Base-by-base conservation (phyloP, 1,140 invertebrate genomes). In the Drosophila gunungcola region DNA sequence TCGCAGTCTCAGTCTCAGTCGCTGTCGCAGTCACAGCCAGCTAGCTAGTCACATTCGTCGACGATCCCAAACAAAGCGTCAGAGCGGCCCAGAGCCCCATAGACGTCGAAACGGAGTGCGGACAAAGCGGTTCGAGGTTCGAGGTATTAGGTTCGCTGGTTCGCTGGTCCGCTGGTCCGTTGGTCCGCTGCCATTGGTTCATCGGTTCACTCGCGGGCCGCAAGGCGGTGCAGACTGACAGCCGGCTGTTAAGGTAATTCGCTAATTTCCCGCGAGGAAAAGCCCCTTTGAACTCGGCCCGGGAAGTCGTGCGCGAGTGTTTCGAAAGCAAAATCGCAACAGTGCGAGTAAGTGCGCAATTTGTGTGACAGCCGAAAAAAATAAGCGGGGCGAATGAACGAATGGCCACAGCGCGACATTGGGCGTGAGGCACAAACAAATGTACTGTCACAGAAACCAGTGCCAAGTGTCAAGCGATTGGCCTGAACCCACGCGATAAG, bases 11-110 rank as follows among this genome's bases (percentile, higher is more conserved):
- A 57, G 58, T 70, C 42, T 10, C 34, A 41, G 73, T 43, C 48
- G 51, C 62, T 53, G 60, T 78, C 49, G 16, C 34, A 45, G 70
- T 55, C 68, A 63, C 56, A 48, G 68, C 51, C 34, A 41, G 56
- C 32, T 49, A 58, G 45, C 56, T 42, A 57, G 73, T 52, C 61
- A 52, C 73, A 55, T 76, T 76, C 73, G 62, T 41, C 60, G 73
- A 39, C 69, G 53, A 73, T 58, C 45, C 80, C 73, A 85, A 78
- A 69, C 77, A 89, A 84, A 89, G 83, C 85, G 68, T 45, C 64
- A 69, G 65, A 77, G 64, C 67, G 69, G 80, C 61, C 76, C 77
- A 46, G 54, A 65, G 76, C 45, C 65, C 61, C 32, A 78, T 84
- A 89, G 85, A 84, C 77, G 60, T 49, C 77, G 73, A 70, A 51